Percentiles rank a stretch among this genome's conserved stretches.
Evolutionary conservation across 2,888 invertebrate genomes (phyloP).

Genomic region (Eremobia ochroleuca): DNA sequence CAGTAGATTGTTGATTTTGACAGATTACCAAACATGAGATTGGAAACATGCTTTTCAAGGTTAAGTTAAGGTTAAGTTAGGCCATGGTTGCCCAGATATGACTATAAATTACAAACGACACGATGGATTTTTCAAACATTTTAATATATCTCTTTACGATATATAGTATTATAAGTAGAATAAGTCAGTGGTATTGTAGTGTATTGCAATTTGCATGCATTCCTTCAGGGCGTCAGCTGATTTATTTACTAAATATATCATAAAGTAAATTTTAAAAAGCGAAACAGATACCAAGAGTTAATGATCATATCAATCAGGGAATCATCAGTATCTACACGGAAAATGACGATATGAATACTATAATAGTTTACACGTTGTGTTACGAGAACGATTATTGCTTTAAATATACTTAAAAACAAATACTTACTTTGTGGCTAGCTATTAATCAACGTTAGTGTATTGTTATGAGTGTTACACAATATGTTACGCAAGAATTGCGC

Average conservation of each 20-base stretch:
- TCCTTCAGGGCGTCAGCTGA: slow-evolving; percentile 2
- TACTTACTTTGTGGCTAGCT: slow-evolving; percentile 27
- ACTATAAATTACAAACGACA: no score
- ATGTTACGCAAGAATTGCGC: slow-evolving; percentile 45
- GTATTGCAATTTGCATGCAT: slow-evolving; percentile 22
- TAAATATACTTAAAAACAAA: slow-evolving; percentile 49
- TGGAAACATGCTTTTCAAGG: no score
- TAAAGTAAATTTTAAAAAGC: slow-evolving; percentile 32
- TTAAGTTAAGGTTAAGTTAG: no score
- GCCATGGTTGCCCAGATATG: no score
- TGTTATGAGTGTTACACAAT: slow-evolving; percentile 61
- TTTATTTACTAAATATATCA: slow-evolving; percentile 12
- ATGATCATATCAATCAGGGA: slow-evolving; percentile 41
- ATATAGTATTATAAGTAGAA: no score
- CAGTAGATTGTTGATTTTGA: no score
- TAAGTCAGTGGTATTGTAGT: no score
- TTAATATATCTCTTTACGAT: no score
- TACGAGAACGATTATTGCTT: slow-evolving; percentile 41
- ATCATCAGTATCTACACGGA: slow-evolving; percentile 50
- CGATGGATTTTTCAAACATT: no score
- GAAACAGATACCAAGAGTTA: slow-evolving; percentile 41
- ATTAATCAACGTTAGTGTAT: slow-evolving; percentile 49
- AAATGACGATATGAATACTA: slow-evolving; percentile 41
- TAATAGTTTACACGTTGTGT: slow-evolving; percentile 46
- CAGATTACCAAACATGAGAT: no score